These are phyloP conservation scores for Campoplex capitator DNA, from an alignment of 2,888 invertebrate species.

Conservation along the genomic window DNA sequence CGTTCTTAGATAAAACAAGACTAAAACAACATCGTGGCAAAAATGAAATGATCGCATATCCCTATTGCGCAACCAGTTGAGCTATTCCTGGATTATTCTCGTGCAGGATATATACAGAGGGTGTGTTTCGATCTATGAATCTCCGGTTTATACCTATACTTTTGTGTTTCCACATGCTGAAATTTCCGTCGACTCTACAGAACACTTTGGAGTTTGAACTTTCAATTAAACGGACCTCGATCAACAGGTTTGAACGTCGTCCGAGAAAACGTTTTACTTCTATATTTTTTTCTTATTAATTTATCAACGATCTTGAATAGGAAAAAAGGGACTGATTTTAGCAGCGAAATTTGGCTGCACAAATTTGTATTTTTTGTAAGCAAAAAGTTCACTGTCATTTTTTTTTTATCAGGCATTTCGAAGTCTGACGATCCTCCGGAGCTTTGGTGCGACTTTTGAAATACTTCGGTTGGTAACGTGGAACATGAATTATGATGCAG, in stretches of 20 bases:
- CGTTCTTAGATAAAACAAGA: constrained; percentile 37
- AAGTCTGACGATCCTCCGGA: not conserved
- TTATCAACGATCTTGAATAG: not conserved
- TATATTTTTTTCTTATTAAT: not conserved
- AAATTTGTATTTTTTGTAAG: too few relatives aligned
- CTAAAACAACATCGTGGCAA: constrained; percentile 12
- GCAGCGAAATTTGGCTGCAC: not conserved
- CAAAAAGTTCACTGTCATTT: not conserved
- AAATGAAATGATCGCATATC: constrained; percentile 36
- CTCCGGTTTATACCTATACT: not conserved
- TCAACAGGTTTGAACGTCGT: not conserved
- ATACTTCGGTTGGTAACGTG: constrained; percentile 13
- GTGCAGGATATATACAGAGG: constrained; percentile 39
- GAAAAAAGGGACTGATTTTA: not conserved
- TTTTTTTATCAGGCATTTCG: not conserved
- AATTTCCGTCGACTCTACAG: not conserved
- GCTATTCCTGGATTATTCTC: constrained; percentile 53
- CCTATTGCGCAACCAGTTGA: constrained; percentile 60
- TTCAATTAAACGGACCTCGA: not conserved
- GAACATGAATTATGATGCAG: constrained; percentile 50
- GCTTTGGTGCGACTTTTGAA: not conserved
- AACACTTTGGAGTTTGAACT: not conserved
- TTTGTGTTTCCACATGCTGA: not conserved
- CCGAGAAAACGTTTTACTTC: not conserved
- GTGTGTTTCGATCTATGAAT: not conserved